A percentile compares a stretch with the other conserved stretches of the same genome.
Evolutionary conservation across 2,797 vertebrate genomes (phyloP).

Genomic region (Echeneis naucrates): DNA sequence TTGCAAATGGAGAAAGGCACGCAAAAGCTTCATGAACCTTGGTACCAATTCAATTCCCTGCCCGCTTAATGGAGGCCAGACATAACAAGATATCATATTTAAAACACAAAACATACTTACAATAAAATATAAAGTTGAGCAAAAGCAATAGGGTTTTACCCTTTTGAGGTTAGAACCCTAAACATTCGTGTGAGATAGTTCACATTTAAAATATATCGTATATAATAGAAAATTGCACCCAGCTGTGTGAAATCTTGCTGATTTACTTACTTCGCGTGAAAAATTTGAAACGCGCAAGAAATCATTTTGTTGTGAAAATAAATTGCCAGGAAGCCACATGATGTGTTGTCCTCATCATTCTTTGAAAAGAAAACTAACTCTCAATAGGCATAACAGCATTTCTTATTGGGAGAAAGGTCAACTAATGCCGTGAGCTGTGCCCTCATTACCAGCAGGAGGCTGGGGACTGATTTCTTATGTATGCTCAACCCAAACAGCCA

Average conservation of each 20-base stretch:
- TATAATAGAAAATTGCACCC: not conserved
- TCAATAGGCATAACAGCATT: conserved; percentile 20
- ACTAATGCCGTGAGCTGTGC: conserved; percentile 45
- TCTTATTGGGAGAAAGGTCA: conserved; percentile 48
- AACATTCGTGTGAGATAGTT: not conserved
- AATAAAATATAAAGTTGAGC: too few species aligned
- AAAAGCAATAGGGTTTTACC: too few species aligned
- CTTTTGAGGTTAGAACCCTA: too few species aligned
- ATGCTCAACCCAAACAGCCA: conserved; percentile 65
- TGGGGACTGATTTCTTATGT: conserved; percentile 51
- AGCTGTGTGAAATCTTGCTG: not conserved
- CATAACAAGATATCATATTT: conserved; percentile 34
- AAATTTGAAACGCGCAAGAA: not conserved
- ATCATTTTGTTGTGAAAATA: conserved; percentile 1
- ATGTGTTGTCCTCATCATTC: not conserved
- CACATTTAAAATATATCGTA: not conserved
- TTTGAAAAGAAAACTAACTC: conserved; percentile 24
- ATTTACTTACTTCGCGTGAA: not conserved
- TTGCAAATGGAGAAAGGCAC: conserved; percentile 22
- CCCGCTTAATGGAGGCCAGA: conserved; percentile 34
- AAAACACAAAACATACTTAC: not conserved
- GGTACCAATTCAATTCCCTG: conserved; percentile 38
- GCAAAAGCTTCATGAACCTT: conserved; percentile 30
- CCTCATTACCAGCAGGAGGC: conserved; percentile 67
- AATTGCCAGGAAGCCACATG: not conserved